Base-by-base conservation (phyloP, 2,797 vertebrate species). In the Artibeus jamaicensis region DNA sequence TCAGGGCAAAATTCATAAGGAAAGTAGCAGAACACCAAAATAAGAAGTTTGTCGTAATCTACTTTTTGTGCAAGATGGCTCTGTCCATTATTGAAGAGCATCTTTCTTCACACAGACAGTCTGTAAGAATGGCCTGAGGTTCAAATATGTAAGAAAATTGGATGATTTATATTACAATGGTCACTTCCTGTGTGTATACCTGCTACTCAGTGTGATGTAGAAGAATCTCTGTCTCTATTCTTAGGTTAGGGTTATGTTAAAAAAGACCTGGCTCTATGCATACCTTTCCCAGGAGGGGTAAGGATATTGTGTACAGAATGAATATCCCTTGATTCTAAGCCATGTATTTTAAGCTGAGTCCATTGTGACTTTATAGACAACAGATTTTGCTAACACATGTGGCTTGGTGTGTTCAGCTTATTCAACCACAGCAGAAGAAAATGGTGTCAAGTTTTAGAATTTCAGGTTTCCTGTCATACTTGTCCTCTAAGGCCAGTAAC, bases 191-290 rank as follows among this genome's bases (percentile, higher is more conserved):
- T 93, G 91, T 87, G 77, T 44, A 5, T 79, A 42, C 24, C 22
- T 83, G 39, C 12, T 59, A n/a, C 81, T 81, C 50, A 77, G 1
- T 1, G 4, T 74, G 57, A 71, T 42, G 14, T 9, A 48, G 57
- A 55, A 95, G 71, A 73, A 48, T 62, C 53, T 82, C 57, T 39
- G 71, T 71, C 57, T 91, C 87, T 93, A 50, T 81, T 96, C 42
- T 95, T 92, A 94, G 81, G 32, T 46, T 59, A 46, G n/a, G 44
- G 48, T 84, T 78, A 15, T 65, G 37, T 53, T 90, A 26, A 3
- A 53, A 85, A 87, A 87, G 71, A 50, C 59, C 29, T 53, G 42
- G 62, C 29, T 65, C 44, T 24, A 10, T 85, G 42, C 34, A 32
- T 32, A 73, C 71, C 53, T 93, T 91, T n/a, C n/a, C 65, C 39